Evolutionary conservation across 2,888 invertebrate genomes (phyloP), one percentile per base, ranked within the genome.

Genomic region (Dicycla oo): DNA sequence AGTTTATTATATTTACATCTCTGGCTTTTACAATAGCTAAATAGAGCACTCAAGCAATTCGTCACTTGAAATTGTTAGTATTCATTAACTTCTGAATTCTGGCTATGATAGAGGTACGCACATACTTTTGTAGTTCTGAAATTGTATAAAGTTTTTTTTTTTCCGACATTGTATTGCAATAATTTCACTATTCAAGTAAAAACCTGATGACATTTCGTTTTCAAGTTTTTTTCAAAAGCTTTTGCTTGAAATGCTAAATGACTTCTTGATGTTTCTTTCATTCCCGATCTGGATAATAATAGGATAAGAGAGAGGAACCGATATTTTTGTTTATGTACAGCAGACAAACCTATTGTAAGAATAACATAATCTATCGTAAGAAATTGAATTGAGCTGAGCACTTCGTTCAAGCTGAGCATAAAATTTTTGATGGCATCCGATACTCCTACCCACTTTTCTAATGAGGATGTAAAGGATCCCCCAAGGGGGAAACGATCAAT

Each of bases 1-100:
- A 73, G 60, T 73, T 60, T 60, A 53, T 53, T 26, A 73, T n/a
- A n/a, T n/a, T n/a, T n/a, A 18, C n/a, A 43, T 43, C 34, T 53
- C 73, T 30, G 43, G 45, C 13, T 60, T 71, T 73, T 53, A 34
- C 51, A 73, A 53, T 53, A 26, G 13, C n/a, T 53, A 45, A 43
- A 58, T 61, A 61, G 45, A 73, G 30, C 51, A 23, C 23, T 43
- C 20, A 15, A 69, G 34, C 68, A 45, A 53, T 23, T 53, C 43
- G 30, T 53, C 30, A 53, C 23, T 34, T 43, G 23, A 43, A 20
- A 53, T 34, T 20, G 23, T 26, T 51, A n/a, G 11, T 63, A 34
- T 6, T n/a, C n/a, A n/a, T 8, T 26, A n/a, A 6, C 6, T 47
- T 10, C 49, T 10, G 49, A 49, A 49, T 49, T 43, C 6, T 68